Evolutionary conservation across 2,797 vertebrate species (phyloP).

Genomic region (Chromobotia macracanthus): DNA sequence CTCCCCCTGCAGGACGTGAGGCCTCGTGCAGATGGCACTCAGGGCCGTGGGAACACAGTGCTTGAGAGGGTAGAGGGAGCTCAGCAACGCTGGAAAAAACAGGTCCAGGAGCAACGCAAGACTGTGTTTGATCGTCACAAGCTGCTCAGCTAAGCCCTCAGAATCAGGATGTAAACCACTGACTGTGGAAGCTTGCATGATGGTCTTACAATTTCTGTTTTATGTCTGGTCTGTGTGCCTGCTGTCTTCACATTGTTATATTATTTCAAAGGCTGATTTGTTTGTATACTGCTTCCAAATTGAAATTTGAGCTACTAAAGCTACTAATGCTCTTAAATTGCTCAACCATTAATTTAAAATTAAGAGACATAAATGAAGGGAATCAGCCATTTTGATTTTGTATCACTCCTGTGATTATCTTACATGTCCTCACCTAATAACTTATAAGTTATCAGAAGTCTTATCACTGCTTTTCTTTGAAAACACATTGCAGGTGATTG

Average conservation of each 20-base stretch:
- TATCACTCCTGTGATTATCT: background rate
- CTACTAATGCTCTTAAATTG: background rate
- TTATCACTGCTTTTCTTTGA: background rate
- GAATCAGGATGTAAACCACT: background rate
- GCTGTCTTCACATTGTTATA: background rate
- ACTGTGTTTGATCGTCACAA: conserved; percentile 96
- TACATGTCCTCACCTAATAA: background rate
- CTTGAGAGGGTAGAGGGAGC: conserved; percentile 93
- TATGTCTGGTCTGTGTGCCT: background rate
- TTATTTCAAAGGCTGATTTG: background rate
- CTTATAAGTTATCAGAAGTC: no score
- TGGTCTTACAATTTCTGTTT: conserved; percentile 8
- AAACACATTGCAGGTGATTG: background rate
- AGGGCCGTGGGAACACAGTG: conserved; percentile 83
- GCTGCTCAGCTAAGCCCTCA: conserved; percentile 86
- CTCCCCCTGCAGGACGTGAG: conserved; percentile 79
- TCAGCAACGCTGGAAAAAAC: conserved; percentile 95
- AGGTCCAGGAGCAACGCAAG: conserved; percentile 95
- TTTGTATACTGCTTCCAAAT: background rate
- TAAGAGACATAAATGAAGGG: background rate
- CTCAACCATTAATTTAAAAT: background rate
- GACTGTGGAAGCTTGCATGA: conserved; percentile 6
- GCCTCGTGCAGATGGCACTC: conserved; percentile 61
- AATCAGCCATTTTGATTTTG: background rate
- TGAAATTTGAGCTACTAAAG: background rate